These are phyloP conservation scores for Ochropleura leucogaster DNA, from an alignment of 2,888 invertebrate genomes.

Conservation along the genomic window DNA sequence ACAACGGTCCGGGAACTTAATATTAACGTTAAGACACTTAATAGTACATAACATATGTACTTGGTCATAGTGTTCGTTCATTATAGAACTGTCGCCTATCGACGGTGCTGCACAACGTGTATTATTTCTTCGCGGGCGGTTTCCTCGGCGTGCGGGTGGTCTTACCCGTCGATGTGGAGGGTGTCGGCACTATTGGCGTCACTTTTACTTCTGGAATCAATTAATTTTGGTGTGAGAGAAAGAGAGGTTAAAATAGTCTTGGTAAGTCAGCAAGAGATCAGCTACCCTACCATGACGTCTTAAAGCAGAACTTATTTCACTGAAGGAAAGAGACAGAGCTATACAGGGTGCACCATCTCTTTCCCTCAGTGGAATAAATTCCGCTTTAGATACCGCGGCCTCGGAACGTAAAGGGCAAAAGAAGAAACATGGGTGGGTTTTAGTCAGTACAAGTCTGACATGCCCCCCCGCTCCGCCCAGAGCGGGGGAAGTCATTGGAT, in stretches of 20 bases:
- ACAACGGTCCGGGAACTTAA: constrained; percentile 58
- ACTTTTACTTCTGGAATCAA: constrained; percentile 78
- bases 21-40: constrained; percentile 69
- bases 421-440: too few species aligned
- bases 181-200: constrained; percentile 82
- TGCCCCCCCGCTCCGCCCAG: too few species aligned
- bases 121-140: constrained; percentile 87
- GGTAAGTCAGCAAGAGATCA: too few species aligned
- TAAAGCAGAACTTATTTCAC: too few species aligned
- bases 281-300: too few species aligned
- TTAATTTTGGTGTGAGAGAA: not conserved
- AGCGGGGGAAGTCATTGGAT: too few species aligned
- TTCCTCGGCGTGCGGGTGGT: constrained; percentile 86
- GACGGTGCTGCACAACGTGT: constrained; percentile 60
- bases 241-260: not conserved
- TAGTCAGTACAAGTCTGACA: too few species aligned
- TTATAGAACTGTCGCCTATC: constrained; percentile 46
- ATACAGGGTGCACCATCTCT: too few species aligned
- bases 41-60: constrained; percentile 64
- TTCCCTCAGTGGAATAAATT: too few species aligned
- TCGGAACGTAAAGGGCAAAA: too few species aligned
- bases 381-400: too few species aligned
- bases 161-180: constrained; percentile 88
- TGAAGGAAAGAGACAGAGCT: too few species aligned
- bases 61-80: constrained; percentile 67